Base-by-base conservation (phyloP, 2,797 vertebrate species). In the Crenichthys baileyi region DNA sequence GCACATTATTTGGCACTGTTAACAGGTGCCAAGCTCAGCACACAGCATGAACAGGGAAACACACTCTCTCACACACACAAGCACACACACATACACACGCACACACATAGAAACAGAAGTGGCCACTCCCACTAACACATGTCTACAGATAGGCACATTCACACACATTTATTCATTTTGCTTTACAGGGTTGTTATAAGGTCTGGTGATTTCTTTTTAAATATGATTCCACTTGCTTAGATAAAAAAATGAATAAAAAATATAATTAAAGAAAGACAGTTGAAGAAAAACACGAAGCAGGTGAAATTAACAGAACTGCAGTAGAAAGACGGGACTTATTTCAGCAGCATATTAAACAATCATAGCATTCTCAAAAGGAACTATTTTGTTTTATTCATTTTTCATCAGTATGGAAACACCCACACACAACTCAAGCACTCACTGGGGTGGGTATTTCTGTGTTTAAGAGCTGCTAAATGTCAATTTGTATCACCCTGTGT, bases 1-100 rank as follows among this genome's bases (percentile, higher is more conserved):
- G 96, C 97, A 97, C 97, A 98, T 98, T 98, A 98, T 97, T 98
- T 98, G 97, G 97, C 97, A 96, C 96, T 95, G 96, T 97, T 99
- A 99, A 98, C 97, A 98, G 97, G 97, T 98, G 96, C 96, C 91
- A 92, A 88, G 82, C 88, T 86, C 88, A 79, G 82, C 81, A 88
- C 88, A 81, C 91, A 88, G 83, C 87, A 90, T 90, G 84, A 80
- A 86, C 87, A 84, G 73, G 58, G 20, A 79, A 79, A 86, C 80
- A 61, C 85, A 82, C 70, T 72, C 76, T 77, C 18, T 41, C 70
- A 76, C 81, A 78, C 50, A 44, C 55, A 73, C 36, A 75, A 22
- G 73, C 44, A 74, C 63, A 72, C 46, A 71, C 68, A 18, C 29
- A 36, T 58, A 71, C 75, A 63, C 58, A 70, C 8, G 7, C 5